Conservation (phyloP, 2,888 invertebrate species). For the Augiades crinisus region DNA sequence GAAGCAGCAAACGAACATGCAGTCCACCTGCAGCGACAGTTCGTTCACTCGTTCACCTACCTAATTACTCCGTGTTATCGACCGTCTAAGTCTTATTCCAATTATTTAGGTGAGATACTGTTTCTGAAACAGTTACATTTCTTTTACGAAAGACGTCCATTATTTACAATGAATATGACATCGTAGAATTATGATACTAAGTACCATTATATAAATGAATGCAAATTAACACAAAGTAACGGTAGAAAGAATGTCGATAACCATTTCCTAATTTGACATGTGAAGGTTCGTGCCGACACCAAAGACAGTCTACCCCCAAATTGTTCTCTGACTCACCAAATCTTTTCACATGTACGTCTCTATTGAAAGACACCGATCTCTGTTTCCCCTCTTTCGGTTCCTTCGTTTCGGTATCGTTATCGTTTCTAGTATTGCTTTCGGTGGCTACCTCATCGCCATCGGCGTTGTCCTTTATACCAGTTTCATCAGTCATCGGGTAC, state of each 20-base stretch:
- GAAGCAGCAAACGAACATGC: no score
- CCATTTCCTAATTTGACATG: no score
- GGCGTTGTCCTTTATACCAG: conserved; percentile 60
- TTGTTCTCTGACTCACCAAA: conserved; percentile 85
- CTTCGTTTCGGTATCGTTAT: conserved; percentile 54
- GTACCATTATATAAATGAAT: no score
- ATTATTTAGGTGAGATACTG: no score
- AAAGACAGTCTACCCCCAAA: conserved; percentile 23
- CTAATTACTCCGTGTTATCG: no score
- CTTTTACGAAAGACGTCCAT: no score
- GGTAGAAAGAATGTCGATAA: background rate
- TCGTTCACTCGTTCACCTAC: no score
- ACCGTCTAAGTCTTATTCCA: no score
- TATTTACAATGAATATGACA: no score
- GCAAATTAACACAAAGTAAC: conserved; percentile 3
- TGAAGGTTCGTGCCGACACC: conserved; percentile 11
- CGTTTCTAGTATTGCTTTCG: conserved; percentile 42
- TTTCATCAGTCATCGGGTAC: conserved; percentile 72
- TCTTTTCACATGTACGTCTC: conserved; percentile 94
- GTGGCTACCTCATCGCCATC: conserved; percentile 65
- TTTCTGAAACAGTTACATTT: no score
- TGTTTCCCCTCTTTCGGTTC: conserved; percentile 73
- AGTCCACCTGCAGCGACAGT: no score
- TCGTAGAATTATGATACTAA: no score
- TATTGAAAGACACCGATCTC: conserved; percentile 93